phyloP scores from a whole-genome alignment of 1,140 invertebrate species.

The Anastrepha ludens region DNA sequence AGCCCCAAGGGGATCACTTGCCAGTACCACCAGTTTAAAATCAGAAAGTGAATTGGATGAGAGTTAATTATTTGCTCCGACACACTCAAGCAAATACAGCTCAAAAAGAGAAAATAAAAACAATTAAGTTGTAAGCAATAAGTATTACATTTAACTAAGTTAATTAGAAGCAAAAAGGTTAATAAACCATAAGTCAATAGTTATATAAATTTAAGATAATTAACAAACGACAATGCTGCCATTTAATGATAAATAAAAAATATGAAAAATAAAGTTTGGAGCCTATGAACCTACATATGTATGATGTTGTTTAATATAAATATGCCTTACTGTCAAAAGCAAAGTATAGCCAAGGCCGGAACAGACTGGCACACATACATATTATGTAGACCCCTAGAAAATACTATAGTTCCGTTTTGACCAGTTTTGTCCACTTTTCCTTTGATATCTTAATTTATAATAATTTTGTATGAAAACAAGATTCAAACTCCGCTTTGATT shows the following conservation, averaged over 20 bases:
- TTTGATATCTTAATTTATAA: neutral
- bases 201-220: slow-evolving; percentile 37
- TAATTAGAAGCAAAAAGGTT: slow-evolving; percentile 38
- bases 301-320: neutral
- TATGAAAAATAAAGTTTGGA: neutral
- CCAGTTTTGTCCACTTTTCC: neutral
- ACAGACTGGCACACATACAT: neutral
- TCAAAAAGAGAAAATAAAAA: slow-evolving; percentile 58
- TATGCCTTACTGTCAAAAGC: neutral
- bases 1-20: slow-evolving; percentile 77
- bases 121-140: slow-evolving; percentile 34
- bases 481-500: too few species aligned
- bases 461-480: too few species aligned
- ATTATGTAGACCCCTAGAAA: neutral
- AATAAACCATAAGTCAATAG: slow-evolving; percentile 48
- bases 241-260: slow-evolving; percentile 53
- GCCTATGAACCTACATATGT: neutral
- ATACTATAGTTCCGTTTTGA: too few species aligned
- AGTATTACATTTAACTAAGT: slow-evolving; percentile 51
- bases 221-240: slow-evolving; percentile 41
- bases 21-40: slow-evolving; percentile 76
- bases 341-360: neutral
- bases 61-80: neutral
- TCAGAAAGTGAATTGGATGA: neutral
- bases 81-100: neutral